Evolutionary conservation across 2,888 invertebrate genomes (phyloP), one percentile per base, ranked within the genome.

Genomic region (Podotricha telesiphe): DNA sequence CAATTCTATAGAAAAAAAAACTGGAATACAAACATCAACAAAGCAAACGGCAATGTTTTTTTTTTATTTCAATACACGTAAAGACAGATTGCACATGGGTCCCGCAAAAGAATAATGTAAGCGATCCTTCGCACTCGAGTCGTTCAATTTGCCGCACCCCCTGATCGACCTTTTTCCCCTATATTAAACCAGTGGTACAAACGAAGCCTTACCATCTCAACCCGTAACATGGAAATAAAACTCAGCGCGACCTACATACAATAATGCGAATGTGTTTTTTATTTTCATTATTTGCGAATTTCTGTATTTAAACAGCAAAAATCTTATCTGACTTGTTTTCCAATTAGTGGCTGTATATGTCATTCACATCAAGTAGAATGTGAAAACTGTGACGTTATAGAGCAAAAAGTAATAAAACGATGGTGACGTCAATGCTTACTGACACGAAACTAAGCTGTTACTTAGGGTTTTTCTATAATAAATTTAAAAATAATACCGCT

Each of bases 51-150:
- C 56, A 47, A 65, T 56, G 53, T 48, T 22, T 47, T 59, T 22
- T 47, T 59, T 51, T 20, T 58, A 70, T 70, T 64, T 66, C 64
- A 61, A 64, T 71, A 61, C 55, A 65, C 40, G 62, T 65, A 47
- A 68, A 64, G 55, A 68, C 58, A 65, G 65, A 69, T 65, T 70
- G 65, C 67, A 71, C 50, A 62, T 51, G 53, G 45, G 65, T 71
- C 63, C 70, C 63, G 73, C 71, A 75, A 76, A 78, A 77, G 77
- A 80, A 77, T 76, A 74, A 77, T 71, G 74, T 70, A 70, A 74
- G 68, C 73, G 66, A 72, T 73, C 75, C 67, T 70, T 67, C 73
- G 71, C 74, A 69, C 72, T 61, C 55, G 45, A 69, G 48, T 37
- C 72, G 69, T 76, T 76, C 75, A 77, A 77, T 77, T 77, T 77